Conservation (phyloP, 2,888 invertebrate genomes). For the Luperina nickerlii region DNA sequence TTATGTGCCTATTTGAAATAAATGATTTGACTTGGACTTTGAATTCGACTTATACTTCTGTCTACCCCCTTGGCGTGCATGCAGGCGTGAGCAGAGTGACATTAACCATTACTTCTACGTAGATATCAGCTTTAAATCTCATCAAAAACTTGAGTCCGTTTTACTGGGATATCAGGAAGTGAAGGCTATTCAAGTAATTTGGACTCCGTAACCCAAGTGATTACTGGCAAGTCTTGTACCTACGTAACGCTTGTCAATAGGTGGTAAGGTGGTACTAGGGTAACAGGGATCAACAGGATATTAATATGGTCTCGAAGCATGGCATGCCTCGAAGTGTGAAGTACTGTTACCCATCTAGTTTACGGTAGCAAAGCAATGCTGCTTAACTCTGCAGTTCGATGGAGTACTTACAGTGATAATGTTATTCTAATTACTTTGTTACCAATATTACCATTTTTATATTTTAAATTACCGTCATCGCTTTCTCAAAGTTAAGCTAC, state of each 20-base stretch:
- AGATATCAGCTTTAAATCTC: background rate
- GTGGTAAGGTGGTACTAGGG: background rate
- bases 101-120: background rate
- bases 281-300: background rate
- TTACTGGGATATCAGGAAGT: background rate
- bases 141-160: background rate
- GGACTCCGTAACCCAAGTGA: background rate
- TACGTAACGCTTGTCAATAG: background rate
- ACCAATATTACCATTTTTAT: background rate
- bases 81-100: background rate
- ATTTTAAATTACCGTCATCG: rapidly evolving
- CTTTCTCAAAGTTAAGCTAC: background rate
- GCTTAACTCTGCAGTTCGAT: background rate
- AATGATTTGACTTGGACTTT: no score
- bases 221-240: background rate
- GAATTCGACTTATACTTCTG: no score
- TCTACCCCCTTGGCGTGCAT: background rate
- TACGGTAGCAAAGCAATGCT: background rate
- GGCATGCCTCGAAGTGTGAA: background rate
- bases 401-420: background rate
- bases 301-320: background rate
- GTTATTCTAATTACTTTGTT: background rate
- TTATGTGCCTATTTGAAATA: no score
- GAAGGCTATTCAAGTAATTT: background rate
- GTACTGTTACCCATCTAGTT: background rate